These are phyloP conservation scores for Caranx ignobilis DNA, from an alignment of 2,113 vertebrate species.

Conservation along the genomic window DNA sequence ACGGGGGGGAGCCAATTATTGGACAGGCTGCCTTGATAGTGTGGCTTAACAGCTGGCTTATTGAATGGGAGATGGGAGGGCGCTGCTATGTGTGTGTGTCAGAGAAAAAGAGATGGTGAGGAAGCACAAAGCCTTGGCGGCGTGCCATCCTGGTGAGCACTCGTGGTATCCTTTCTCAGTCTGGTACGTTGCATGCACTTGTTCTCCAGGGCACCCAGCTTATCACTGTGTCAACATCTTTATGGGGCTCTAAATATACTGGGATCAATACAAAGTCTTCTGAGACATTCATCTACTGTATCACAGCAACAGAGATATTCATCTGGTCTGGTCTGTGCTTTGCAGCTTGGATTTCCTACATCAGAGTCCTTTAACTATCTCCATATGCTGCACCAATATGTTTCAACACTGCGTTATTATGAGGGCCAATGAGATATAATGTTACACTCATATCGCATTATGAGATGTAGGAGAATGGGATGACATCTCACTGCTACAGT, in stretches of 20 bases:
- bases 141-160: constrained; percentile 60
- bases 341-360: constrained; percentile 36
- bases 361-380: constrained; percentile 20
- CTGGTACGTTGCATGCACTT: constrained; percentile 42
- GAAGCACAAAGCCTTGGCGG: constrained; percentile 59
- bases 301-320: constrained; percentile 68
- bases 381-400: constrained; percentile 20
- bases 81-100: constrained; percentile 30
- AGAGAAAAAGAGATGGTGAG: constrained; percentile 54
- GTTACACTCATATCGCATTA: constrained; percentile 3
- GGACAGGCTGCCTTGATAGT: constrained; percentile 85
- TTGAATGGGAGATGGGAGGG: constrained; percentile 77
- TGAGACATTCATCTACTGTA: constrained; percentile 74
- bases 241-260: constrained; percentile 80
- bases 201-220: constrained; percentile 67
- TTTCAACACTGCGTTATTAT: constrained; percentile 5
- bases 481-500: background rate
- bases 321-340: constrained; percentile 42
- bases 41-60: constrained; percentile 85
- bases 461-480: background rate
- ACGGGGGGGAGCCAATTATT: constrained; percentile 81
- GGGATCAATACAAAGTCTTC: constrained; percentile 73
- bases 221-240: constrained; percentile 80
- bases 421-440: background rate
- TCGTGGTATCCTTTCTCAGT: constrained; percentile 54